Evolutionary conservation across 2,888 invertebrate genomes (phyloP).

Genomic region (Dascillus cervinus): DNA sequence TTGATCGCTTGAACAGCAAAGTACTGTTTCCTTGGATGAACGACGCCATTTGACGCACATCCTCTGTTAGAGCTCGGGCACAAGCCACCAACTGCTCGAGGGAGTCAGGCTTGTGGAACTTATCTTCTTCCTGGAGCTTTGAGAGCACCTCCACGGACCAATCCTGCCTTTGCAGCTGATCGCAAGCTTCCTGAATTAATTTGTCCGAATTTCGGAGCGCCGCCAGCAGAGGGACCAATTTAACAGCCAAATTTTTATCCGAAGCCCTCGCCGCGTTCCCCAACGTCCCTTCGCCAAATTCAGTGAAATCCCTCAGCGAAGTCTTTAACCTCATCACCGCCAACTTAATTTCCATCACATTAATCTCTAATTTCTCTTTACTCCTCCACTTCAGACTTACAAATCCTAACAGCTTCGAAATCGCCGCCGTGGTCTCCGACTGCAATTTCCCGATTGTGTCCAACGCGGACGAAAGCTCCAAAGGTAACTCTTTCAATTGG

Average conservation of each 20-base stretch:
- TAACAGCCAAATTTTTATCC: slow-evolving; percentile 60
- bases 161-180: slow-evolving; percentile 64
- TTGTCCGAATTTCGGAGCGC: slow-evolving; percentile 74
- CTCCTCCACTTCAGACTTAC: slow-evolving; percentile 77
- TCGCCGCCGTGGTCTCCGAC: slow-evolving; percentile 73
- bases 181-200: slow-evolving; percentile 69
- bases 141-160: slow-evolving; percentile 52
- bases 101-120: slow-evolving; percentile 67
- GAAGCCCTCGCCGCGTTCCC: slow-evolving; percentile 79
- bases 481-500: slow-evolving; percentile 55
- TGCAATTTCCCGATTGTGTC: slow-evolving; percentile 68
- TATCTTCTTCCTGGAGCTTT: slow-evolving; percentile 35
- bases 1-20: slow-evolving; percentile 63
- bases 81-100: slow-evolving; percentile 84
- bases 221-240: slow-evolving; percentile 73
- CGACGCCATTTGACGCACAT: slow-evolving; percentile 82
- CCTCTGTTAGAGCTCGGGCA: slow-evolving; percentile 78
- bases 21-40: slow-evolving; percentile 85
- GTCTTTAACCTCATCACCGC: slow-evolving; percentile 71
- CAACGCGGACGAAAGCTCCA: slow-evolving; percentile 68
- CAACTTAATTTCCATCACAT: slow-evolving; percentile 75
- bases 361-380: slow-evolving; percentile 68
- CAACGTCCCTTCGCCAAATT: slow-evolving; percentile 81
- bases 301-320: slow-evolving; percentile 77
- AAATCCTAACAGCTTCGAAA: slow-evolving; percentile 68